Percentiles rank a stretch among this genome's conserved stretches.
Evolutionary conservation across 2,113 vertebrate species (phyloP).

Genomic region (Scytalopus superciliaris): DNA sequence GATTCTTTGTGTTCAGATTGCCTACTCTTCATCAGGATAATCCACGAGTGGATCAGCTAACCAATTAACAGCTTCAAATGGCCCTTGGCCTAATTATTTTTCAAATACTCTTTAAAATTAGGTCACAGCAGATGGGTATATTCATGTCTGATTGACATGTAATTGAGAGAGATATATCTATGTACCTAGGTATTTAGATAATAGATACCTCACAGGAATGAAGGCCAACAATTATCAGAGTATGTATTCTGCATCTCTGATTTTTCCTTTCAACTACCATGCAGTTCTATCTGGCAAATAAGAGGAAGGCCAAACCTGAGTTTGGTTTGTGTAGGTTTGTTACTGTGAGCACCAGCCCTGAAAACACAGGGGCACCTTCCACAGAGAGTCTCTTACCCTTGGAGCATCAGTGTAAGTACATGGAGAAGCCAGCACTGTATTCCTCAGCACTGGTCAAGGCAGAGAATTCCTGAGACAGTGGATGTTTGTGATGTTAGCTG

Average conservation of each 20-base stretch:
- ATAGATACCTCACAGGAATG: neutral
- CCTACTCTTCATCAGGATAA: neutral
- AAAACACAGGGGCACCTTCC: neutral
- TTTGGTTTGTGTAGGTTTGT: neutral
- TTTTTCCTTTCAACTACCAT: neutral
- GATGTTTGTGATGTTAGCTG: neutral
- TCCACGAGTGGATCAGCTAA: slow-evolving; percentile 24
- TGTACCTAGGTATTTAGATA: neutral
- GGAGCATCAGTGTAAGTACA: neutral
- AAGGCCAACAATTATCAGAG: neutral
- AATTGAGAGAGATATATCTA: neutral
- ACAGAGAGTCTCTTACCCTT: neutral
- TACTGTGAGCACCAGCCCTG: neutral
- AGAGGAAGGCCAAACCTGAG: neutral
- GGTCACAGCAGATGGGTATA: neutral
- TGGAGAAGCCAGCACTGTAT: neutral
- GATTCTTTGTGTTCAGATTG: neutral
- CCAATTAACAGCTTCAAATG: slow-evolving; percentile 15
- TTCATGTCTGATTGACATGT: neutral
- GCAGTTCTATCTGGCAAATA: neutral
- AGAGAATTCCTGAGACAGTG: neutral
- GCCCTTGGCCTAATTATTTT: slow-evolving; percentile 32
- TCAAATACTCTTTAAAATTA: neutral
- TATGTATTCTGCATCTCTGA: neutral
- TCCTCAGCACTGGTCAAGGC: neutral